Percentiles rank a stretch among this genome's conserved stretches.
These are phyloP conservation scores for Lamellibrachia columna DNA, from an alignment of 2,888 invertebrate species.

Conservation along the genomic window DNA sequence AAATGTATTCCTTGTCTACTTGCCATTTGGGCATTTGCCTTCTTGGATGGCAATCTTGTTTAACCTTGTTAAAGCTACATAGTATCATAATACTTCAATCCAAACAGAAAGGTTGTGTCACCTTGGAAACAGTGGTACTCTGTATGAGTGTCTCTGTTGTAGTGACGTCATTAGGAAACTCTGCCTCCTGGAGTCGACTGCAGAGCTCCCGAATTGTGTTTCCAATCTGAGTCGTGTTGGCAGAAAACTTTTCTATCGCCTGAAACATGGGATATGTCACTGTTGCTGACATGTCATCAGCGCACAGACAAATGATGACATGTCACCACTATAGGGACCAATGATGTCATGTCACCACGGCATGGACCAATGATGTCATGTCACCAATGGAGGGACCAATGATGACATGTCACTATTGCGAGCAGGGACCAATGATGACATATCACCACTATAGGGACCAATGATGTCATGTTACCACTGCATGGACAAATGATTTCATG, in stretches of 20 bases:
- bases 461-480: neutral
- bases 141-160: slow-evolving; percentile 87
- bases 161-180: slow-evolving; percentile 92
- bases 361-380: too few relatives aligned
- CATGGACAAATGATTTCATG: neutral
- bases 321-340: too few relatives aligned
- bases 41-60: too few relatives aligned
- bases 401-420: too few relatives aligned
- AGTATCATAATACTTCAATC: too few relatives aligned
- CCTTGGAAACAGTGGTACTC: slow-evolving; percentile 61
- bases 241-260: slow-evolving; percentile 95
- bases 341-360: too few relatives aligned
- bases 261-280: slow-evolving; percentile 62
- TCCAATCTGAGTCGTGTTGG: slow-evolving; percentile 89
- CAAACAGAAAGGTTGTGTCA: neutral
- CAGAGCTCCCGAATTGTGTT: slow-evolving; percentile 84
- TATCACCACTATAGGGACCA: too few relatives aligned
- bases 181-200: slow-evolving; percentile 84
- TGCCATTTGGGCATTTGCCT: too few relatives aligned
- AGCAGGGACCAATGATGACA: too few relatives aligned
- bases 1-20: too few relatives aligned
- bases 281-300: neutral
- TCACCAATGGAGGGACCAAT: too few relatives aligned
- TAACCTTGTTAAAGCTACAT: too few relatives aligned
- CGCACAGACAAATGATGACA: neutral